phyloP scores from a whole-genome alignment of 2,113 vertebrate genomes.

The Syngnathoides biaculeatus region DNA sequence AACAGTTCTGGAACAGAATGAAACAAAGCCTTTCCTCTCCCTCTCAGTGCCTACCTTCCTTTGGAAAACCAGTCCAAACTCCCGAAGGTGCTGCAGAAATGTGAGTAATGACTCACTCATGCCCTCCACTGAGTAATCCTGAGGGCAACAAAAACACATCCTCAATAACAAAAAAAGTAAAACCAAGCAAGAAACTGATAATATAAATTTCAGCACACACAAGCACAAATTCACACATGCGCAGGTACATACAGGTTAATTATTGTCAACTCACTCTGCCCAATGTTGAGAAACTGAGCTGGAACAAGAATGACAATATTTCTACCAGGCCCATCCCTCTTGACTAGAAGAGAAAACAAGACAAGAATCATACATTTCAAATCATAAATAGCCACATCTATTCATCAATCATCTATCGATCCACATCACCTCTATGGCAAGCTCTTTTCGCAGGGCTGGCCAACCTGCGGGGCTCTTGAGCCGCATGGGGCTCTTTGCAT shows the following conservation, averaged over 20 bases:
- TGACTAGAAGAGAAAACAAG: constrained; percentile 64
- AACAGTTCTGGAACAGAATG: neutral
- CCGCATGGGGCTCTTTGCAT: no score
- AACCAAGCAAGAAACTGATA: neutral
- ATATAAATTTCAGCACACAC: neutral
- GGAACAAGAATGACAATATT: constrained; percentile 90
- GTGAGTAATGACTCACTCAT: constrained; percentile 92
- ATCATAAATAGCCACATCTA: neutral
- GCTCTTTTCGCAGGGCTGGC: no score
- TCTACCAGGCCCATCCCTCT: constrained; percentile 91
- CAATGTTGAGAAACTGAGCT: constrained; percentile 90
- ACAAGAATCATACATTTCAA: neutral
- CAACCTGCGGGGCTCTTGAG: no score
- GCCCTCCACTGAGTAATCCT: constrained; percentile 93
- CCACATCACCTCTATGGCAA: no score
- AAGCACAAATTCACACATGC: neutral
- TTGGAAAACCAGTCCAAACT: constrained; percentile 92
- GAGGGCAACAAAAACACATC: constrained; percentile 11
- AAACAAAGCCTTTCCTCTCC: neutral
- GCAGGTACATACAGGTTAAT: neutral
- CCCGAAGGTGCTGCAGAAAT: constrained; percentile 87
- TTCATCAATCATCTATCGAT: no score
- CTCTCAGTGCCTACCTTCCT: constrained; percentile 77
- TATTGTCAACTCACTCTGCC: constrained; percentile 78
- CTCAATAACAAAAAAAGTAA: neutral